Conservation (phyloP, 2,888 invertebrate genomes). For the Plemyria rubiginata region DNA sequence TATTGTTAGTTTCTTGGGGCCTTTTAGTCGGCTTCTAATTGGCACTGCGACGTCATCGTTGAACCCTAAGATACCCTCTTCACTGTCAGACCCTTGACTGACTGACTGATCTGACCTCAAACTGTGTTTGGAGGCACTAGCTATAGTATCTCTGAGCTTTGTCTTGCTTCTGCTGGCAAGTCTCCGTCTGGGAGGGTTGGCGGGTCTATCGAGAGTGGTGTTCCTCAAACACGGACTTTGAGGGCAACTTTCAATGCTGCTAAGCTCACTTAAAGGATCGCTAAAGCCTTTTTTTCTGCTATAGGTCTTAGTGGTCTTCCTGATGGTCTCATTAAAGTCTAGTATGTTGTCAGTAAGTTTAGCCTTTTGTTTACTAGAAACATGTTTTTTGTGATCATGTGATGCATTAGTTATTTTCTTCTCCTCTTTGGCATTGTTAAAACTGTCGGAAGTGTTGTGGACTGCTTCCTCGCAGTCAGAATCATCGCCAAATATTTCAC, state of each 20-base stretch:
- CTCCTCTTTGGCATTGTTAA: neutral
- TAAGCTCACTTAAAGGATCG: neutral
- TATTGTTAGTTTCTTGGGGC: neutral
- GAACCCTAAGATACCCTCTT: slow-evolving; percentile 7
- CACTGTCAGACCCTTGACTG: slow-evolving; percentile 15
- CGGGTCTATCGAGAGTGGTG: neutral
- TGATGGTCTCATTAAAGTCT: neutral
- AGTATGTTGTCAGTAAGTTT: neutral
- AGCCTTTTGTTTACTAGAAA: neutral
- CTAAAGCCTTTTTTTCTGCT: neutral
- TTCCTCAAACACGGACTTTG: slow-evolving; percentile 1
- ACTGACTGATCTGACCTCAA: slow-evolving; percentile 3
- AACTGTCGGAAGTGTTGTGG: neutral
- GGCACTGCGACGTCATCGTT: slow-evolving; percentile 2
- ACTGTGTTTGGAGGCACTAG: slow-evolving; percentile 1
- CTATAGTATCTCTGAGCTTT: slow-evolving; percentile 10
- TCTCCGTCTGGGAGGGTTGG: no score
- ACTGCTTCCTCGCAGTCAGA: slow-evolving; percentile 15
- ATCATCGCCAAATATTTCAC: slow-evolving; percentile 17
- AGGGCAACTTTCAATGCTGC: neutral
- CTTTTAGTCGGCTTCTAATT: neutral
- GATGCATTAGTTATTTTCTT: neutral
- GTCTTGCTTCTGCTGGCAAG: slow-evolving; percentile 6
- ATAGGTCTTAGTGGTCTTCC: neutral
- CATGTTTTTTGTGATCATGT: neutral